Evolutionary conservation across 92 coral and sea anemone species (phyloP), one percentile per base, ranked within the genome.

Genomic region (Palythoa caribaeorum): DNA sequence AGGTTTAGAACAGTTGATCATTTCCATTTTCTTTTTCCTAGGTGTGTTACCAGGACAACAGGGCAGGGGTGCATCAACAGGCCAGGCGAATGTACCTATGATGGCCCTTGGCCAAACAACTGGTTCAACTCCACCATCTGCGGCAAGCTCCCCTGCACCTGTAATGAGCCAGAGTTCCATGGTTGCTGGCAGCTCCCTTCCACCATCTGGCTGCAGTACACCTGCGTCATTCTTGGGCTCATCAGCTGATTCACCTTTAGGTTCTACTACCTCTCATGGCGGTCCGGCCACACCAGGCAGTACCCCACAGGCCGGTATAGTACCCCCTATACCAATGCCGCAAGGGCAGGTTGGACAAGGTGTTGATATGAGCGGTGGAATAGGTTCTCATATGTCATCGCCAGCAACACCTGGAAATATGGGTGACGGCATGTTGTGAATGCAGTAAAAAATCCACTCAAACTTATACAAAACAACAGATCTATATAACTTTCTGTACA

Each of bases 181-280:
- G 36, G 89, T 90, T 73, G 89, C 92, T 11, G 76, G 92, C 10
- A 90, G 96, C 54, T 94, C 98, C 71, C 96, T 89, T 37, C 98
- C 95, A n/a, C 89, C 96, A 19, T 94, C 98, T 38, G 98, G 98
- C 44, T 94, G 98, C 84, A 94, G 98, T 77, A 94, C 98, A 40
- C 98, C 98, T 16, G 98, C 92, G 10, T 94, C 98, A 66, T 94
- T 90, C 78, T 88, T 93, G 86, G 98, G 98, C 44, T 90, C 92
- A 15, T 87, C 92, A 59, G 96, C 95, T 9, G 92, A 92, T 6
- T 90, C 96, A 8, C 95, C 98, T 10, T 93, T 94, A 10, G 91
- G 93, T 13, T 87, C 87, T 3, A 88, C 90, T 11, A 87, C 87
- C 54, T 88, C 84, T 38, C 94, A 92, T 70, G 86, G 86, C 13